A percentile compares a stretch with the other conserved stretches of the same genome.
phyloP scores from a whole-genome alignment of 1,140 invertebrate species.

The Agraylea sexmaculata region DNA sequence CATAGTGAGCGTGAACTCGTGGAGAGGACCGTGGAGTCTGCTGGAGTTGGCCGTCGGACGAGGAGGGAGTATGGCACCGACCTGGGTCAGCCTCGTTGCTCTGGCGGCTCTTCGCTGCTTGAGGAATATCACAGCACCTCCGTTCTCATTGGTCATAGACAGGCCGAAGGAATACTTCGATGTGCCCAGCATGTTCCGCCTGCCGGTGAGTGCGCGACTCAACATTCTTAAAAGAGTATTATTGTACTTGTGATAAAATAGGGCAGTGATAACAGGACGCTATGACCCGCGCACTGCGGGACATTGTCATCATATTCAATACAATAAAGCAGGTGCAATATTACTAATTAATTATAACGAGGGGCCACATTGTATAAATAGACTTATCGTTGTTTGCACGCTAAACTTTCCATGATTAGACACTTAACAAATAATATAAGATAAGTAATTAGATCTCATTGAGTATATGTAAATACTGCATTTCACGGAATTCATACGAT shows the following conservation, averaged over 20 bases:
- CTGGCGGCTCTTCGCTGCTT: constrained; percentile 53
- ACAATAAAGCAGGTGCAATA: constrained; percentile 3
- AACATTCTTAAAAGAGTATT: constrained; percentile 20
- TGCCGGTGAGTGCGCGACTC: constrained; percentile 58
- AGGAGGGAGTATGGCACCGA: constrained; percentile 45
- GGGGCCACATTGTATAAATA: background rate
- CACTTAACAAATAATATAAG: no score
- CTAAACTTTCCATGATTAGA: no score
- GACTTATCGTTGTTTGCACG: background rate
- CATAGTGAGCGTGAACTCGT: constrained; percentile 70
- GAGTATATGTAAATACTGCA: background rate
- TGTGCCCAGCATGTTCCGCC: constrained; percentile 70
- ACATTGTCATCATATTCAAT: no score
- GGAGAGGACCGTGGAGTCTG: constrained; percentile 68
- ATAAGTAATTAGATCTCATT: background rate
- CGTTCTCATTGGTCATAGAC: constrained; percentile 64
- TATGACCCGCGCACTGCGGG: no score
- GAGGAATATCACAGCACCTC: constrained; percentile 69
- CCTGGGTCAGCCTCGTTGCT: constrained; percentile 49
- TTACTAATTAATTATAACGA: background rate
- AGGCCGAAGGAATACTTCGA: constrained; percentile 63
- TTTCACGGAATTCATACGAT: background rate
- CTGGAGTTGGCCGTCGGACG: constrained; percentile 59
- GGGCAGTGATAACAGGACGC: no score
- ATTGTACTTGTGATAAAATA: no score